phyloP scores from a whole-genome alignment of 2,113 vertebrate species.

The Sceloporus tristichus region DNA sequence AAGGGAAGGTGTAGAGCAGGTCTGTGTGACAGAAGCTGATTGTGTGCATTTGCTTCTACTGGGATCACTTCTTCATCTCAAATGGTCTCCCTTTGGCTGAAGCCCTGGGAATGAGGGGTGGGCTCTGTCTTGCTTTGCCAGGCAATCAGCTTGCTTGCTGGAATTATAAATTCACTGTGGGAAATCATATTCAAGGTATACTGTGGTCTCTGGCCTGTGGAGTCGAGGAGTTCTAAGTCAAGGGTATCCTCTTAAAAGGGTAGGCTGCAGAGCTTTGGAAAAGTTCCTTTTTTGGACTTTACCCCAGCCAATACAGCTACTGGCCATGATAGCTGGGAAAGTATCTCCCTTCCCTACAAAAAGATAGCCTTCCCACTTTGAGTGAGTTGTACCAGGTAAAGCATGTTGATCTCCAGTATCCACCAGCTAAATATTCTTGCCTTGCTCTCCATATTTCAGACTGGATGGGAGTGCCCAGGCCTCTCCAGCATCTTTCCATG shows the following conservation, averaged over 20 bases:
- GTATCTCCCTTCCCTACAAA: too few relatives aligned
- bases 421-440: not conserved
- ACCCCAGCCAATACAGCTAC: not conserved
- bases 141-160: too few relatives aligned
- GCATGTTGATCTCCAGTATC: not conserved
- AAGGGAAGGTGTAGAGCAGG: not conserved
- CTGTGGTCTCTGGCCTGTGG: not conserved
- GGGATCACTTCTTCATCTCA: too few relatives aligned
- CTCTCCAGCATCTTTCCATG: not conserved
- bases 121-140: not conserved
- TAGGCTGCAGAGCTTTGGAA: not conserved
- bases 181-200: not conserved
- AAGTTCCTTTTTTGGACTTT: not conserved
- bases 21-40: not conserved
- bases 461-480: not conserved
- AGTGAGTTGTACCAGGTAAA: not conserved
- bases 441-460: not conserved
- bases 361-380: not conserved
- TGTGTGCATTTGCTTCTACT: not conserved
- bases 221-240: not conserved
- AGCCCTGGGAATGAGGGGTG: not conserved
- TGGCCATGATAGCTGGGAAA: too few relatives aligned
- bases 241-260: not conserved
- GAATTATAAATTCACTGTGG: not conserved
- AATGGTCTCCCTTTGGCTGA: not conserved